Percentiles rank a stretch among this genome's conserved stretches.
These are phyloP conservation scores for Odontomachus brunneus DNA, from an alignment of 1,140 invertebrate genomes.

Conservation along the genomic window DNA sequence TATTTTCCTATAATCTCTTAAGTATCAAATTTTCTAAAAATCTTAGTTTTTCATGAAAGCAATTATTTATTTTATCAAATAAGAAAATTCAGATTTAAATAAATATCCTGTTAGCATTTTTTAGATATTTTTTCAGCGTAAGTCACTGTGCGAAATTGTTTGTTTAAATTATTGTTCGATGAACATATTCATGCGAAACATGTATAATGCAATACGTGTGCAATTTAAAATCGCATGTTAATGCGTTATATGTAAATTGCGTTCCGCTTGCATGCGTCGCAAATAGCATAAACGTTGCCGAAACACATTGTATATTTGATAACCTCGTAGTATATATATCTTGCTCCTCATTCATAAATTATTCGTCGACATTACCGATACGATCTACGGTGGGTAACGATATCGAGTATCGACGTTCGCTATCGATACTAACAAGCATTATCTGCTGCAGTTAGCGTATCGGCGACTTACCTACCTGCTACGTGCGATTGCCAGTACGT, in stretches of 20 bases:
- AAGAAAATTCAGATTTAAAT: too few relatives aligned
- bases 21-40: too few relatives aligned
- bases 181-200: background rate
- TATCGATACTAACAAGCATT: background rate
- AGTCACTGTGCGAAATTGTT: background rate
- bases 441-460: slow-evolving; percentile 14
- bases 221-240: slow-evolving; percentile 5
- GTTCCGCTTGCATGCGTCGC: background rate
- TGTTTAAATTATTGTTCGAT: background rate
- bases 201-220: background rate
- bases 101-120: too few relatives aligned
- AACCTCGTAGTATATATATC: background rate
- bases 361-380: background rate
- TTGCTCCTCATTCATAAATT: background rate
- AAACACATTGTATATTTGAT: background rate
- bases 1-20: too few relatives aligned
- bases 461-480: slow-evolving; percentile 22
- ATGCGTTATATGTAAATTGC: background rate
- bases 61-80: too few relatives aligned
- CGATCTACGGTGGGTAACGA: slow-evolving; percentile 41
- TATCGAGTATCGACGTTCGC: background rate
- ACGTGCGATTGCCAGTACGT: slow-evolving; percentile 32
- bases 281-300: too few relatives aligned
- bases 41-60: too few relatives aligned
- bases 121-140: too few relatives aligned